phyloP scores from a whole-genome alignment of 2,888 invertebrate genomes.

The Phytoseiulus persimilis region DNA sequence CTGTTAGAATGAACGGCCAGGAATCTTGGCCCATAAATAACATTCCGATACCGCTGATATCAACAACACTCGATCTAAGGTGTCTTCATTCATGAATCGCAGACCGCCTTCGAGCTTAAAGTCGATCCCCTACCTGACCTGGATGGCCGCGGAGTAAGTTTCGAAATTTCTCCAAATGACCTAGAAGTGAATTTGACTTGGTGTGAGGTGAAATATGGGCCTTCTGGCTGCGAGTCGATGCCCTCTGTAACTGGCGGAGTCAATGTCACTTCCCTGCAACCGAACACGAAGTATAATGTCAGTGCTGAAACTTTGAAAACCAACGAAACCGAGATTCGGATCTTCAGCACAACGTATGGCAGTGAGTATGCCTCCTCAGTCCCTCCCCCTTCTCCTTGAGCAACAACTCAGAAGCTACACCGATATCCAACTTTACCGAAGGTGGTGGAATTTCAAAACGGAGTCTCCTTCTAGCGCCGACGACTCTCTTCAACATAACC shows the following conservation, averaged over 20 bases:
- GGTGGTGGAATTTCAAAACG: neutral
- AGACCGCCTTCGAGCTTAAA: neutral
- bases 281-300: neutral
- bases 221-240: neutral
- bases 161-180: neutral
- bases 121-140: neutral
- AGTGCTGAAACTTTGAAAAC: neutral
- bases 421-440: no score
- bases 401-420: no score
- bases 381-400: no score
- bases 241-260: neutral
- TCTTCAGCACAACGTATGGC: neutral
- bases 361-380: neutral
- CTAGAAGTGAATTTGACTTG: neutral
- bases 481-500: neutral
- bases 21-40: no score
- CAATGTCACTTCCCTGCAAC: neutral
- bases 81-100: neutral
- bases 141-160: neutral
- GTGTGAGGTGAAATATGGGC: neutral
- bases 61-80: no score
- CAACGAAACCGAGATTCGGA: neutral
- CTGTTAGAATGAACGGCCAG: neutral
- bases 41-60: no score
- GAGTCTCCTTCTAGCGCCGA: neutral